Evolutionary conservation across 2,797 vertebrate species (phyloP), one percentile per base, ranked within the genome.

Genomic region (Centropyge bicolor): DNA sequence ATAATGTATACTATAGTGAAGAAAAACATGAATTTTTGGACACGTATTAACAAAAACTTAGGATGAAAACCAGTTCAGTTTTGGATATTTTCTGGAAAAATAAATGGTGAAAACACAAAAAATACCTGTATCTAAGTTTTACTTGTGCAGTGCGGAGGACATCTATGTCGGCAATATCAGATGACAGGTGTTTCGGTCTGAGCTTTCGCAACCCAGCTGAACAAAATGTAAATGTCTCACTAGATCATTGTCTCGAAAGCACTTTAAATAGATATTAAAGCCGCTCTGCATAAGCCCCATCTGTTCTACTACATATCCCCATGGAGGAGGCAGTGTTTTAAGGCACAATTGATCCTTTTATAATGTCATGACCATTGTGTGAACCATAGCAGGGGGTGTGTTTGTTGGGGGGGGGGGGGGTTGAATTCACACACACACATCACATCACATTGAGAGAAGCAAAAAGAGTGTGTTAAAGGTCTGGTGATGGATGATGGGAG

Each of bases 301-400:
- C 93, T 95, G 94, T 80, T 91, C 69, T 55, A 71, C 73, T 64
- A 78, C 87, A 89, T 78, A 80, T 86, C 89, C 85, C 80, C 74
- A 78, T 75, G 78, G 91, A 90, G 84, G 73, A 91, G 87, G 88
- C 89, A 81, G 79, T 89, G 92, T 95, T 95, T 95, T 90, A 93
- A 93, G 92, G 91, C 92, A 93, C 91, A 89, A 94, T 94, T 95
- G 94, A 95, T 95, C 92, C 92, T 92, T 95, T 94, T 95, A 94
- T 94, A 94, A 95, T 94, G 91, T 93, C 91, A 93, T 82, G 92
- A 94, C 93, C 93, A 92, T 73, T 75, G 81, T 66, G 60, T 94
- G 93, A 95, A 94, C 93, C 88, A 62, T 78, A 76, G 86, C 84
- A 81, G 87, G 82, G 85, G 85, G 80, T 74, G 62, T 88, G 84